These are phyloP conservation scores for Acrocephalus kingi DNA, from an alignment of 2,113 vertebrate species.

Conservation along the genomic window DNA sequence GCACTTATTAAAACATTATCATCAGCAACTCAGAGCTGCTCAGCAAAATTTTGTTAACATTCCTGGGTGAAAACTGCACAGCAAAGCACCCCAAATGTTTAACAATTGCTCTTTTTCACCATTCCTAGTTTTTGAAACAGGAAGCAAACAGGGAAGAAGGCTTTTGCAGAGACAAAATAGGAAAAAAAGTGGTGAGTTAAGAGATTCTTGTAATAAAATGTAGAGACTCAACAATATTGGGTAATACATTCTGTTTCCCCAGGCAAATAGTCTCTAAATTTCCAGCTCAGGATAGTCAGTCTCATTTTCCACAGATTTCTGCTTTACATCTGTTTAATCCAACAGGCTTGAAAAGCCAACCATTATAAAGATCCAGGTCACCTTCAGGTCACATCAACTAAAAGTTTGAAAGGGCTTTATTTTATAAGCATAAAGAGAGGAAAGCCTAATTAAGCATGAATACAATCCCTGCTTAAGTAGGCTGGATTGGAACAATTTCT, in stretches of 20 bases:
- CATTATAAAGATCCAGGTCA: constrained; percentile 49
- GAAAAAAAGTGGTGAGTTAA: background rate
- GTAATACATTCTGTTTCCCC: background rate
- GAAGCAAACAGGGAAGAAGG: constrained; percentile 16
- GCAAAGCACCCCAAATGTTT: background rate
- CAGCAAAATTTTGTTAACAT: background rate
- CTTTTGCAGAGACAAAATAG: background rate
- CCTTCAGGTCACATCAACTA: constrained; percentile 51
- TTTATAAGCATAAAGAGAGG: constrained; percentile 50
- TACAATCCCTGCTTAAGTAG: constrained; percentile 46
- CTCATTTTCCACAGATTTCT: constrained; percentile 44
- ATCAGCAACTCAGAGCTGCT: background rate
- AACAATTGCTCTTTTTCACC: background rate
- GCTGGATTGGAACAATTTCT: constrained; percentile 31
- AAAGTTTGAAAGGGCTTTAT: constrained; percentile 60
- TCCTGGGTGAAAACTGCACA: background rate
- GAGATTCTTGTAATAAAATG: background rate
- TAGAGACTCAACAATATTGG: background rate
- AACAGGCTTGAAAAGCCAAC: constrained; percentile 56
- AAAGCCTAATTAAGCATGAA: constrained; percentile 64
- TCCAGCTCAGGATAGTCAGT: background rate
- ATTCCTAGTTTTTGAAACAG: background rate
- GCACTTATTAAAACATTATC: background rate
- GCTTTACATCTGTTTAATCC: constrained; percentile 35
- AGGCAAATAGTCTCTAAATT: background rate